Percentiles rank a stretch among this genome's conserved stretches.
These are phyloP conservation scores for Morone saxatilis DNA, from an alignment of 2,113 vertebrate genomes.

Conservation along the genomic window DNA sequence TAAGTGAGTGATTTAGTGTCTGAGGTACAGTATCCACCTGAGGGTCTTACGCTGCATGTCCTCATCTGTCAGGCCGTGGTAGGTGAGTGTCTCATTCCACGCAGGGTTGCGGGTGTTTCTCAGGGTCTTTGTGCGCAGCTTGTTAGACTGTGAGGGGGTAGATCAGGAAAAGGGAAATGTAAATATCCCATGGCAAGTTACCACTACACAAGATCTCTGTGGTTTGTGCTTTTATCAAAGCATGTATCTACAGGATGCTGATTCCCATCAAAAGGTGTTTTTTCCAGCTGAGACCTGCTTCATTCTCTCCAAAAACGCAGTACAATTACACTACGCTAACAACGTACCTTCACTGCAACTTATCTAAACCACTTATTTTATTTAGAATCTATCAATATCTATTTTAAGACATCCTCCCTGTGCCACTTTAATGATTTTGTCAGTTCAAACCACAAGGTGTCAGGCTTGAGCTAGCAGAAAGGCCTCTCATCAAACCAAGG, in stretches of 20 bases:
- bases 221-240: conserved; percentile 8
- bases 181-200: background rate
- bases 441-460: conserved; percentile 73
- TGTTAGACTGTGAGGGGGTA: conserved; percentile 88
- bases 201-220: background rate
- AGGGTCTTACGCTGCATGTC: conserved; percentile 98
- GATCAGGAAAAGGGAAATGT: conserved; percentile 13
- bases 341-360: background rate
- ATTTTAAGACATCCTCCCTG: background rate
- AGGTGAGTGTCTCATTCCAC: conserved; percentile 95
- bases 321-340: background rate
- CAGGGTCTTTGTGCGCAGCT: conserved; percentile 95
- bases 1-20: background rate
- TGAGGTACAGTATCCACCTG: conserved; percentile 78
- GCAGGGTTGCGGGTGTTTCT: conserved; percentile 94
- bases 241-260: background rate
- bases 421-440: background rate
- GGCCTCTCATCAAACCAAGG: background rate
- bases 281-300: no score
- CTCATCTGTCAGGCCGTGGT: conserved; percentile 95
- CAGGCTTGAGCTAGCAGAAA: conserved; percentile 68
- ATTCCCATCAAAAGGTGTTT: background rate
- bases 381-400: background rate
- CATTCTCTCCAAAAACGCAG: background rate
- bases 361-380: background rate